Evolutionary conservation across 2,113 vertebrate species (phyloP).

Genomic region (Ammospiza caudacuta): DNA sequence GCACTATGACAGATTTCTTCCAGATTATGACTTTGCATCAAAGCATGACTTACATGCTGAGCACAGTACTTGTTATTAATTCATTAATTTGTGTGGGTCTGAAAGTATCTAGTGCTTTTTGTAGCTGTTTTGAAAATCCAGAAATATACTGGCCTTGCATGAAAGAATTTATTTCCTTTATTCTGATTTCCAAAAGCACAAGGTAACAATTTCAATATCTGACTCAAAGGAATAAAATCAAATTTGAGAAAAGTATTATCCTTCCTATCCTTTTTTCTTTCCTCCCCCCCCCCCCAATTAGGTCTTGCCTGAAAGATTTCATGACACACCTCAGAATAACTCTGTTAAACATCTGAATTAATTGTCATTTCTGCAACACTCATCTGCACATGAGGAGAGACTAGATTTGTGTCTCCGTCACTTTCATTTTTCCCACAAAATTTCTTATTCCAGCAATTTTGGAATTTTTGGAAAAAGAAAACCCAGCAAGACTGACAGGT

Average conservation of each 20-base stretch:
- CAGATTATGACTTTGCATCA: background rate
- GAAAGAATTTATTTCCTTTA: background rate
- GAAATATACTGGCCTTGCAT: background rate
- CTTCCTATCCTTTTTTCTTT: accelerated
- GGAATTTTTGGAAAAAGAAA: background rate
- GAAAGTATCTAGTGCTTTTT: background rate
- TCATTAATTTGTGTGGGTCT: background rate
- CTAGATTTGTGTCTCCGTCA: background rate
- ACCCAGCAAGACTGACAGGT: accelerated
- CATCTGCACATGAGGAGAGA: background rate
- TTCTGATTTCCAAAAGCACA: background rate
- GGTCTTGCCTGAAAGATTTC: background rate
- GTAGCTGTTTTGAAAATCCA: background rate
- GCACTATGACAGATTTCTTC: background rate
- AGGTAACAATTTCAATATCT: background rate
- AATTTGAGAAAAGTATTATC: background rate
- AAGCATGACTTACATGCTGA: background rate
- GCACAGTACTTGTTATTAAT: background rate
- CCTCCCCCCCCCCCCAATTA: accelerated
- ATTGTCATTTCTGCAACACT: background rate
- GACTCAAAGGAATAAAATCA: background rate
- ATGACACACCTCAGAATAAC: background rate
- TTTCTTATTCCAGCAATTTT: background rate
- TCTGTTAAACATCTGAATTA: background rate
- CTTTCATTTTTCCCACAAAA: background rate